Evolutionary conservation across 2,888 invertebrate species (phyloP).

Genomic region (Rhodophaea formosa): DNA sequence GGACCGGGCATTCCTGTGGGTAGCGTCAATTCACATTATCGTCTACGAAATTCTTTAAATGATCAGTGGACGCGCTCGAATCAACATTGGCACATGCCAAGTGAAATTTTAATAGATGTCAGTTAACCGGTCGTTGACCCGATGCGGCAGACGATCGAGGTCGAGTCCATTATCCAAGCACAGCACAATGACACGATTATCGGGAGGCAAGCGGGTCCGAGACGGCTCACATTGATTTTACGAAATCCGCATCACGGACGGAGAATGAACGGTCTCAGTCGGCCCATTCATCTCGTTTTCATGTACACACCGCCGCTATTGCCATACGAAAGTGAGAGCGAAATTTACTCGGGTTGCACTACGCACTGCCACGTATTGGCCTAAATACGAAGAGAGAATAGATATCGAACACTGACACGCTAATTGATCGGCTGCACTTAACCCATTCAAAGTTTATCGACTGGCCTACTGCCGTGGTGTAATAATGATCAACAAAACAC

Average conservation of each 20-base stretch:
- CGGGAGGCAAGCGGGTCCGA: slow-evolving; percentile 59
- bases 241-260: slow-evolving; percentile 74
- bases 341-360: slow-evolving; percentile 72
- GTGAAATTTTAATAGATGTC: slow-evolving; percentile 59
- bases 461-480: not conserved
- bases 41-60: slow-evolving; percentile 23
- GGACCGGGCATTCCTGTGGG: not conserved
- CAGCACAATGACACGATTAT: slow-evolving; percentile 72
- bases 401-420: slow-evolving; percentile 47
- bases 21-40: slow-evolving; percentile 25
- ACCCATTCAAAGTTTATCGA: slow-evolving; percentile 10
- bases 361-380: slow-evolving; percentile 62
- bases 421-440: slow-evolving; percentile 36
- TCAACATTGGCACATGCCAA: slow-evolving; percentile 47
- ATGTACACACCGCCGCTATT: slow-evolving; percentile 72
- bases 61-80: slow-evolving; percentile 25
- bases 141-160: slow-evolving; percentile 52
- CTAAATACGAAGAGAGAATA: slow-evolving; percentile 64
- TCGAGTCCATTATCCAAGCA: slow-evolving; percentile 61
- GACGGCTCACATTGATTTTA: slow-evolving; percentile 74
- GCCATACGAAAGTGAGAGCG: slow-evolving; percentile 79
- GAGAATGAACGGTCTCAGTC: slow-evolving; percentile 73
- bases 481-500: not conserved
- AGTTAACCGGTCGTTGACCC: slow-evolving; percentile 61
- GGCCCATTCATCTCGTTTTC: slow-evolving; percentile 80